Evolutionary conservation across 2,113 vertebrate genomes (phyloP).

Genomic region (Hemibagrus wyckioides): DNA sequence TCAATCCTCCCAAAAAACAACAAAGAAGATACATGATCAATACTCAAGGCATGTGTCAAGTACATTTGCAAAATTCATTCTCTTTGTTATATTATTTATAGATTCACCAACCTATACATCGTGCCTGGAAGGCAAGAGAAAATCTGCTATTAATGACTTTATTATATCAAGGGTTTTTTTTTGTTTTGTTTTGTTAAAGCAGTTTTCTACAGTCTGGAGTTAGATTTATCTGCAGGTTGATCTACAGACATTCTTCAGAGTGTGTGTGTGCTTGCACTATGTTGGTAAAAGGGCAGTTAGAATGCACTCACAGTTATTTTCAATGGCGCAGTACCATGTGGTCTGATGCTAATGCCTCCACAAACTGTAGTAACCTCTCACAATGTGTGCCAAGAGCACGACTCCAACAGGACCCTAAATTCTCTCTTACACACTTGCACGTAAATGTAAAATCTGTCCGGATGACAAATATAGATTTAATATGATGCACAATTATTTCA

Average conservation of each 20-base stretch:
- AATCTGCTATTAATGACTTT: background rate
- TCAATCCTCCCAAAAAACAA: slow-evolving; percentile 31
- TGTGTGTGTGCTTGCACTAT: background rate
- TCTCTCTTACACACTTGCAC: background rate
- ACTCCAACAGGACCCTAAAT: background rate
- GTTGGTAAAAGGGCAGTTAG: background rate
- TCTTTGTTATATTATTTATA: slow-evolving; percentile 37
- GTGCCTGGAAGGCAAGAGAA: background rate
- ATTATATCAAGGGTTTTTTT: background rate
- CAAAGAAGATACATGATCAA: slow-evolving; percentile 45
- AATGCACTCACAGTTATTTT: background rate
- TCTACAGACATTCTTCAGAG: background rate
- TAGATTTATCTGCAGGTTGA: slow-evolving; percentile 2
- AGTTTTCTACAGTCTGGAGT: background rate
- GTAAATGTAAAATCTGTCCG: slow-evolving; percentile 11
- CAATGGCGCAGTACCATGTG: background rate
- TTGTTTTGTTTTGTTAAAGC: background rate
- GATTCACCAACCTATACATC: slow-evolving; percentile 24
- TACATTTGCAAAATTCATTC: background rate
- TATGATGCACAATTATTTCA: slow-evolving; percentile 29
- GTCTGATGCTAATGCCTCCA: slow-evolving; percentile 26
- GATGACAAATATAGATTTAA: slow-evolving; percentile 44
- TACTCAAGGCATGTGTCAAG: slow-evolving; percentile 17
- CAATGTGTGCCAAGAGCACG: background rate
- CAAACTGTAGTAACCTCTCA: slow-evolving; percentile 16